These are phyloP conservation scores for Actinia equina DNA, from an alignment of 64 coral and sea anemone species.

Conservation along the genomic window DNA sequence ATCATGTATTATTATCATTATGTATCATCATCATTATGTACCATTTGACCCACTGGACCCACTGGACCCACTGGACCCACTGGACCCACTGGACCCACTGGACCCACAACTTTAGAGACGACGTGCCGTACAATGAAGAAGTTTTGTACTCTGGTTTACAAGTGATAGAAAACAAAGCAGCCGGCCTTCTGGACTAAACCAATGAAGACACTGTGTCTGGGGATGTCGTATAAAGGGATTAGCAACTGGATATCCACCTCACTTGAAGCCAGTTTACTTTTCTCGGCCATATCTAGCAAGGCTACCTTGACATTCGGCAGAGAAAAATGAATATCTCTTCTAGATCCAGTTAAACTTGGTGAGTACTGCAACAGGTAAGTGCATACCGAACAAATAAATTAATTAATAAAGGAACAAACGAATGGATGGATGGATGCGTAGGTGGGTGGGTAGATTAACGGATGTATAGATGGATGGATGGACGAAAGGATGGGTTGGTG, in stretches of 20 bases:
- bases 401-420: too few species aligned
- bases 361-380: not conserved
- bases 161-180: not conserved
- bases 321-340: not conserved
- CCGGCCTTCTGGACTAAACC: not conserved
- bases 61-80: too few species aligned
- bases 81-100: too few species aligned
- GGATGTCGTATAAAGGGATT: not conserved
- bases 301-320: not conserved
- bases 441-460: not conserved
- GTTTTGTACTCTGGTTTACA: not conserved
- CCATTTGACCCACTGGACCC: too few species aligned
- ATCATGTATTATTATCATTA: too few species aligned
- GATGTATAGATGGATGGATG: not conserved
- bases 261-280: not conserved
- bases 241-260: slow-evolving; percentile 11
- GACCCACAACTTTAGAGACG: not conserved
- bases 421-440: too few species aligned
- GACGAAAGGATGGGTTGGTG: not conserved
- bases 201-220: not conserved
- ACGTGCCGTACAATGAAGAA: not conserved
- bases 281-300: not conserved
- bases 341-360: not conserved
- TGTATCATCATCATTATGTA: too few species aligned
- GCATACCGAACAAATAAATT: not conserved